Conservation (phyloP, 2,113 vertebrate species). For the Scalopus aquaticus region DNA sequence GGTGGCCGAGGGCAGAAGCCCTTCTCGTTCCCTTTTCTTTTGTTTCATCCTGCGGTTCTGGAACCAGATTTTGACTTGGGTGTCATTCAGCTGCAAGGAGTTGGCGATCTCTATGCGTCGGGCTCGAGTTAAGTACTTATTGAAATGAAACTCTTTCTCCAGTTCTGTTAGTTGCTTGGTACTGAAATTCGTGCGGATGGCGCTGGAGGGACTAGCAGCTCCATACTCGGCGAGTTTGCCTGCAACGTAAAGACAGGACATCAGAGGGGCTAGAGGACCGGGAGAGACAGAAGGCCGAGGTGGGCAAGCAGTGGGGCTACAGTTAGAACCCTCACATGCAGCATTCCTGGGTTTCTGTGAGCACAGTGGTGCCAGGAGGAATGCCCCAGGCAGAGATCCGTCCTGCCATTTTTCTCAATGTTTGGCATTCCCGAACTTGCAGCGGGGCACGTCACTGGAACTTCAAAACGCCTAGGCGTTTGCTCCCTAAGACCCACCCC, state of each 20-base stretch:
- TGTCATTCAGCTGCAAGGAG: conserved; percentile 86
- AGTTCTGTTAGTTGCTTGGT: conserved; percentile 88
- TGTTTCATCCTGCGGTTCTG: conserved; percentile 86
- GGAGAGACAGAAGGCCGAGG: not conserved
- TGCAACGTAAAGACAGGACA: conserved; percentile 77
- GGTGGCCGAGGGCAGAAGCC: conserved; percentile 70
- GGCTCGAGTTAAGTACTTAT: conserved; percentile 85
- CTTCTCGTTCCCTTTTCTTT: conserved; percentile 88
- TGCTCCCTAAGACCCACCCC: not conserved
- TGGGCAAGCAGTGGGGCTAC: not conserved
- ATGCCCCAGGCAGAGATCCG: not conserved
- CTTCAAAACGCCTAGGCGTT: not conserved
- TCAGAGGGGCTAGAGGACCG: not conserved
- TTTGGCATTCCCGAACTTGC: not conserved
- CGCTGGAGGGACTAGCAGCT: conserved; percentile 69
- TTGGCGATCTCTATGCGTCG: conserved; percentile 86
- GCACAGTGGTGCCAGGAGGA: not conserved
- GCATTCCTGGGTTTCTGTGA: not conserved
- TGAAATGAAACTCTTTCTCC: conserved; percentile 89
- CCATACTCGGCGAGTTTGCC: conserved; percentile 78
- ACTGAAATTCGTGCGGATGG: conserved; percentile 87
- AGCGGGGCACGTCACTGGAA: not conserved
- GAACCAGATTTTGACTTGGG: conserved; percentile 88
- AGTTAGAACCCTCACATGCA: not conserved
- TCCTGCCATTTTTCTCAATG: not conserved